These are phyloP conservation scores for Perognathus longimembris DNA, from an alignment of 2,113 vertebrate species.

Conservation along the genomic window DNA sequence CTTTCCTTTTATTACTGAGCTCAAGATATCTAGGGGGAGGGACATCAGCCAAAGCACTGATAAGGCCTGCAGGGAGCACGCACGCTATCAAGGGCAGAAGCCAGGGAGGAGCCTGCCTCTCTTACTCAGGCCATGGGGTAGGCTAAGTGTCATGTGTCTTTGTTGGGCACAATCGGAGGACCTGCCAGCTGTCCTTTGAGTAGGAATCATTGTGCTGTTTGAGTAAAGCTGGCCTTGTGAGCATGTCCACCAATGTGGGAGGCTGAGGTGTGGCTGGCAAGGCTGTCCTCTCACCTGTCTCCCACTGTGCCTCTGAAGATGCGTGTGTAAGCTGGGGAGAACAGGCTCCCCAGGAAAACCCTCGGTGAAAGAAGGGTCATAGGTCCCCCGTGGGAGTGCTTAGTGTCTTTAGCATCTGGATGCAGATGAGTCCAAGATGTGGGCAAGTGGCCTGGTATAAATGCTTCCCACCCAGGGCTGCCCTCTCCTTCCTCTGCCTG, in stretches of 20 bases:
- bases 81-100: not conserved
- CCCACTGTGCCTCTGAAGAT: not conserved
- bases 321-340: not conserved
- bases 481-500: not conserved
- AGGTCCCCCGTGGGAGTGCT: not conserved
- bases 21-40: not conserved
- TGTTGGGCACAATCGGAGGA: not conserved
- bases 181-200: not conserved
- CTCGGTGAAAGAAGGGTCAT: not conserved
- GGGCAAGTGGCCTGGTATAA: too few relatives aligned
- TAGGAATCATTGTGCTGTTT: not conserved
- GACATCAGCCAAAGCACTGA: not conserved
- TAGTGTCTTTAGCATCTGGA: not conserved
- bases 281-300: not conserved
- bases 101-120: not conserved
- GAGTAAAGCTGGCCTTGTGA: not conserved
- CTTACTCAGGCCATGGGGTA: not conserved
- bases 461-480: too few relatives aligned
- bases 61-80: not conserved
- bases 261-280: not conserved
- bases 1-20: not conserved
- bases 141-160: not conserved
- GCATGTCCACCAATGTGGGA: not conserved
- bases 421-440: not conserved
- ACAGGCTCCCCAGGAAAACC: not conserved